Evolutionary conservation across 2,797 vertebrate genomes (phyloP).

Genomic region (Eospalax fontanierii): DNA sequence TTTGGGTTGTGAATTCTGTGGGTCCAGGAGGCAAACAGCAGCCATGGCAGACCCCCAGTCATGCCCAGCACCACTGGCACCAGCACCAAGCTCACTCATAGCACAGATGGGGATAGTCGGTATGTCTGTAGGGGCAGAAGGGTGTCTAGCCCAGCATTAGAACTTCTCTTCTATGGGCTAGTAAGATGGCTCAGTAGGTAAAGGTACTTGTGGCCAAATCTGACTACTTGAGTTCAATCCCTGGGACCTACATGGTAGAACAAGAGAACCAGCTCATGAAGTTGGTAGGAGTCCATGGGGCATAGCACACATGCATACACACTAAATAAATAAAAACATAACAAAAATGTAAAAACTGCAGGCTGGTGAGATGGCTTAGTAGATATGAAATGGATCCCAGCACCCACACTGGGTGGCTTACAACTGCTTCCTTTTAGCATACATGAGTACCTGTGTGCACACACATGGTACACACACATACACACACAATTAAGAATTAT

Average conservation of each 20-base stretch:
- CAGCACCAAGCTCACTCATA: neutral
- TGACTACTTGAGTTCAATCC: neutral
- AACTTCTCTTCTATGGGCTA: constrained; percentile 18
- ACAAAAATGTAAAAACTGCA: neutral
- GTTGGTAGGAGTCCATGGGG: neutral
- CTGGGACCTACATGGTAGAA: neutral
- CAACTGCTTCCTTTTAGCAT: too few relatives aligned
- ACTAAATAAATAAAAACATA: neutral
- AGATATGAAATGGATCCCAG: too few relatives aligned
- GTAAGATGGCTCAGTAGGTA: neutral
- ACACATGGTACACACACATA: too few relatives aligned
- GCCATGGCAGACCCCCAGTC: neutral
- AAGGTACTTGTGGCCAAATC: neutral
- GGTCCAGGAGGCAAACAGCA: neutral
- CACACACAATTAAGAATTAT: too few relatives aligned
- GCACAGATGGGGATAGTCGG: neutral
- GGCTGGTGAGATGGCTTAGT: too few relatives aligned
- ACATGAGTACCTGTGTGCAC: too few relatives aligned
- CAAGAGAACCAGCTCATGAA: neutral
- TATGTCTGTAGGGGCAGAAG: neutral
- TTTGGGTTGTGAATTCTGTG: constrained; percentile 13
- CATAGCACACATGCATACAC: too few relatives aligned
- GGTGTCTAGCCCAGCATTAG: neutral
- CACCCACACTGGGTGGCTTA: too few relatives aligned
- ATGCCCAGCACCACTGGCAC: neutral